Conservation (phyloP, 2,113 vertebrate genomes). For the Platysternon megacephalum region DNA sequence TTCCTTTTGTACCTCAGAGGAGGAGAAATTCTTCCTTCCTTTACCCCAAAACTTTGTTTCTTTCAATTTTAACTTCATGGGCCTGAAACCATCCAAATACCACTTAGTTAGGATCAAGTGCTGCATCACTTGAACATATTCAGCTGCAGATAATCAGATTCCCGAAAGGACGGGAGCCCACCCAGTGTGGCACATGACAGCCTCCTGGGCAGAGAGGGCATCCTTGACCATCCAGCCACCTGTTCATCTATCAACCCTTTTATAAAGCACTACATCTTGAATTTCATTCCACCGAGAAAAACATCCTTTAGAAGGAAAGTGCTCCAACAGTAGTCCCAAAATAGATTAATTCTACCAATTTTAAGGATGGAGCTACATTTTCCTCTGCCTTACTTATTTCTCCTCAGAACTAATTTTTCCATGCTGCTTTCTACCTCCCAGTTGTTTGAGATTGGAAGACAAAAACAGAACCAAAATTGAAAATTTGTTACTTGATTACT, state of each 20-base stretch:
- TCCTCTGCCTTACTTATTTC: not conserved
- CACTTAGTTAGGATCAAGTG: not conserved
- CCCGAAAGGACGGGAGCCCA: not conserved
- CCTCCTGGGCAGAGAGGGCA: not conserved
- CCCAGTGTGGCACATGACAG: not conserved
- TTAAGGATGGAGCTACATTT: not conserved
- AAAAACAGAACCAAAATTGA: not conserved
- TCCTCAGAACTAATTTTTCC: not conserved
- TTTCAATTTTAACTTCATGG: not conserved
- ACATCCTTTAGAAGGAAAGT: not conserved
- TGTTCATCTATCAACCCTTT: not conserved
- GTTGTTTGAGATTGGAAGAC: not conserved
- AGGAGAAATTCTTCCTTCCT: not conserved
- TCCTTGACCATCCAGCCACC: not conserved
- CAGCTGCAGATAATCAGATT: not conserved
- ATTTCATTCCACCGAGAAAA: not conserved
- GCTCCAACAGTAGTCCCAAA: not conserved
- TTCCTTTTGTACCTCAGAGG: not conserved
- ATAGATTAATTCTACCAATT: not conserved
- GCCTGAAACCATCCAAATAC: not conserved
- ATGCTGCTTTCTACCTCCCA: not conserved
- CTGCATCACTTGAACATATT: not conserved
- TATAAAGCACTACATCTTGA: not conserved
- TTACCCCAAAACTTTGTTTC: not conserved
- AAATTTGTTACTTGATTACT: not conserved